Evolutionary conservation across 37 sponge, comb jelly and placozoan species (phyloP).

Genomic region (Dysidea cf. avara): DNA sequence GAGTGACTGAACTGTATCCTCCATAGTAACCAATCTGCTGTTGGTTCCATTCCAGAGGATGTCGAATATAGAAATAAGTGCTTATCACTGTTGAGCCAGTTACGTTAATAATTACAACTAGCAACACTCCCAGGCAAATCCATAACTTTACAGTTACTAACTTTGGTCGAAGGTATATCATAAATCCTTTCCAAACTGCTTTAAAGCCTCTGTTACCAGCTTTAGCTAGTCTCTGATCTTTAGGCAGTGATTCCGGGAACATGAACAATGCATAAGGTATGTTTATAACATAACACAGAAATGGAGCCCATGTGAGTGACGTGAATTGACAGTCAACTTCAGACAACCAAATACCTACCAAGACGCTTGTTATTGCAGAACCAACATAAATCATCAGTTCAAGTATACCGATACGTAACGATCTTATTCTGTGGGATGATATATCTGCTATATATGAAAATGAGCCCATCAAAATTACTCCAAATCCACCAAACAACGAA

Average conservation of each 20-base stretch:
- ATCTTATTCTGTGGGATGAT: slow-evolving; percentile 4
- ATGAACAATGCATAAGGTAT: slow-evolving; percentile 1
- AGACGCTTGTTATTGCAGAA: slow-evolving; percentile 3
- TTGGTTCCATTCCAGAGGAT: slow-evolving; percentile 3
- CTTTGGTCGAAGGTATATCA: slow-evolving; percentile 8
- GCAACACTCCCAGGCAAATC: background rate
- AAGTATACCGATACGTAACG: slow-evolving; percentile 7
- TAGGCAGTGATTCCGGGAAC: slow-evolving; percentile 1
- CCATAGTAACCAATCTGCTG: background rate
- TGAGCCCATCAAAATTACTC: background rate
- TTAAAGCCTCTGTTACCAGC: too few relatives aligned
- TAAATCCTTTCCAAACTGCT: background rate
- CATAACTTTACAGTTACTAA: slow-evolving; percentile 19
- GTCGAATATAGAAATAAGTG: background rate
- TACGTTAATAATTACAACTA: background rate
- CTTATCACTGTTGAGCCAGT: background rate
- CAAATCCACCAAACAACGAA: slow-evolving; percentile 9
- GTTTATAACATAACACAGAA: background rate
- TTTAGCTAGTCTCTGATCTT: too few relatives aligned
- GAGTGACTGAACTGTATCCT: background rate
- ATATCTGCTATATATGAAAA: slow-evolving; percentile 15
- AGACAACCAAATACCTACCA: slow-evolving; percentile 13
- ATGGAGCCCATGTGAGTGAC: slow-evolving; percentile 1
- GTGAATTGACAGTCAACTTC: slow-evolving; percentile 5
- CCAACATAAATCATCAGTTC: background rate